phyloP scores from a whole-genome alignment of 2,888 invertebrate species.

The Rhimphoctona megacephalus region DNA sequence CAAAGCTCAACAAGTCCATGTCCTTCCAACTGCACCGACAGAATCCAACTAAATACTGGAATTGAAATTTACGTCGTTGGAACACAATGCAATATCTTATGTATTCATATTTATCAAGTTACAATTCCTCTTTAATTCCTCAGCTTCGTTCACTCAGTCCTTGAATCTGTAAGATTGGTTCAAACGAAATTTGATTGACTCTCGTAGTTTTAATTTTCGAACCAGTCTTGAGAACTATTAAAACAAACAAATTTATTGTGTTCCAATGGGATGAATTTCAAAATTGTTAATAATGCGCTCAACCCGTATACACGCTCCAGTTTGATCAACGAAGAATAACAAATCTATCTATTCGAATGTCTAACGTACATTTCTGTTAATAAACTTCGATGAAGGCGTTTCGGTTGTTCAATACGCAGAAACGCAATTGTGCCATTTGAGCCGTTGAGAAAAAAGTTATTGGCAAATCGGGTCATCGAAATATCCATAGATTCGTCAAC shows the following conservation, averaged over 20 bases:
- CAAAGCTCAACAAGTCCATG: slow-evolving; percentile 96
- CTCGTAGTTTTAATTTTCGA: not conserved
- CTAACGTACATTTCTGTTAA: not conserved
- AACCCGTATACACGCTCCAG: not conserved
- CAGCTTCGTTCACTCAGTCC: not conserved
- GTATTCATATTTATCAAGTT: not conserved
- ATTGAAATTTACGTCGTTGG: slow-evolving; percentile 5
- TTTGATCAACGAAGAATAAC: slow-evolving; percentile 20
- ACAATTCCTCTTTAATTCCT: not conserved
- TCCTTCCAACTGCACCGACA: slow-evolving; percentile 86
- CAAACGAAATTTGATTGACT: not conserved
- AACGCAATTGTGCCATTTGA: slow-evolving; percentile 5
- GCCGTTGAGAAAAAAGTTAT: not conserved
- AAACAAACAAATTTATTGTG: not conserved
- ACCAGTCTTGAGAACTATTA: not conserved
- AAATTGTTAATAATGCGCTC: not conserved
- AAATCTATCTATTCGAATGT: not conserved
- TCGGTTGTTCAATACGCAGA: not conserved
- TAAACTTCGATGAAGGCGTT: not conserved
- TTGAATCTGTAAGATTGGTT: not conserved
- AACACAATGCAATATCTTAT: not conserved
- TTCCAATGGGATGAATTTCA: not conserved
- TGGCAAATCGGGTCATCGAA: not conserved
- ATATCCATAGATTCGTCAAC: not conserved
- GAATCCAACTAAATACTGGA: slow-evolving; percentile 75